phyloP scores from a whole-genome alignment of 1,140 invertebrate species.

The Apis mellifera region Amel_HAv3.1 CM009939.2:1963501-1964000 shows the following conservation, averaged over 20 bases:
- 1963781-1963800: conserved; percentile 71
- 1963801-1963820: conserved; percentile 61
- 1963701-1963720: not conserved
- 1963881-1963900: conserved; percentile 44
- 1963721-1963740: conserved; percentile 57
- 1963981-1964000: not conserved
- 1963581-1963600: no score
- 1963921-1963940: not conserved
- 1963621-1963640: conserved; percentile 37
- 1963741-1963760: conserved; percentile 56
- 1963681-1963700: not conserved
- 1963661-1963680: conserved; percentile 54
- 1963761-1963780: conserved; percentile 62
- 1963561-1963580: not conserved
- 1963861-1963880: conserved; percentile 55
- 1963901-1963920: conserved; percentile 27
- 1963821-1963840: conserved; percentile 71
- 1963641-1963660: conserved; percentile 23
- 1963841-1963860: conserved; percentile 48
- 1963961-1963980: not conserved
- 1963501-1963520: no score
- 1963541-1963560: not conserved
- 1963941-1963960: not conserved
- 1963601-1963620: not conserved
- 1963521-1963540: not conserved